phyloP scores from a whole-genome alignment of 1,140 invertebrate genomes.

The Eumeta japonica region DNA sequence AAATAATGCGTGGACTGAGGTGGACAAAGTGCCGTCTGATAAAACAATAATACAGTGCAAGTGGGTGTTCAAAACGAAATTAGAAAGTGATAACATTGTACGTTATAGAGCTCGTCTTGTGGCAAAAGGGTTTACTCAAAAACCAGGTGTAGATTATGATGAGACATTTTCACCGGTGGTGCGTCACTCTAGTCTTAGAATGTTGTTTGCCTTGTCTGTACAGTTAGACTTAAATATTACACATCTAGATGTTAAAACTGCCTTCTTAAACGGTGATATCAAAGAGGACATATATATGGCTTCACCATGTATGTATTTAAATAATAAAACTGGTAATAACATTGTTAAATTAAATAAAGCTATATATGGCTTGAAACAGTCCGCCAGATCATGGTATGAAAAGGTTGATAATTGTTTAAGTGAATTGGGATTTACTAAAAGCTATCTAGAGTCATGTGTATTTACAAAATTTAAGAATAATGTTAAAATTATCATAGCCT shows the following conservation, averaged over 20 bases:
- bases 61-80: slow-evolving; percentile 33
- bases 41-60: slow-evolving; percentile 30
- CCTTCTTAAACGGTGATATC: too few relatives aligned
- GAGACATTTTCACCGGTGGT: too few relatives aligned
- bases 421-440: slow-evolving; percentile 10
- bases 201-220: too few relatives aligned
- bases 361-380: slow-evolving; percentile 13
- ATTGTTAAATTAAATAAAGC: slow-evolving; percentile 14
- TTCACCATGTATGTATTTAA: slow-evolving; percentile 9
- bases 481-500: slow-evolving; percentile 13
- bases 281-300: slow-evolving; percentile 13
- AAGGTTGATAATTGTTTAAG: slow-evolving; percentile 12
- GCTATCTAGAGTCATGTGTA: slow-evolving; percentile 10
- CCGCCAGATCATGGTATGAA: slow-evolving; percentile 13
- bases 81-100: slow-evolving; percentile 11
- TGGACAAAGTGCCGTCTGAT: slow-evolving; percentile 22
- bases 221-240: too few relatives aligned
- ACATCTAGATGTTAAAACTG: too few relatives aligned
- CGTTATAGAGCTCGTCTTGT: slow-evolving; percentile 17
- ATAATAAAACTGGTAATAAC: too few relatives aligned
- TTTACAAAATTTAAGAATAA: slow-evolving; percentile 11
- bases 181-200: slow-evolving; percentile 9
- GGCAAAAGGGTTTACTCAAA: slow-evolving; percentile 17
- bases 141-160: slow-evolving; percentile 15
- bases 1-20: slow-evolving; percentile 18